A percentile compares a stretch with the other conserved stretches of the same genome.
Evolutionary conservation across 2,113 vertebrate species (phyloP).

Genomic region (Raja brachyura): DNA sequence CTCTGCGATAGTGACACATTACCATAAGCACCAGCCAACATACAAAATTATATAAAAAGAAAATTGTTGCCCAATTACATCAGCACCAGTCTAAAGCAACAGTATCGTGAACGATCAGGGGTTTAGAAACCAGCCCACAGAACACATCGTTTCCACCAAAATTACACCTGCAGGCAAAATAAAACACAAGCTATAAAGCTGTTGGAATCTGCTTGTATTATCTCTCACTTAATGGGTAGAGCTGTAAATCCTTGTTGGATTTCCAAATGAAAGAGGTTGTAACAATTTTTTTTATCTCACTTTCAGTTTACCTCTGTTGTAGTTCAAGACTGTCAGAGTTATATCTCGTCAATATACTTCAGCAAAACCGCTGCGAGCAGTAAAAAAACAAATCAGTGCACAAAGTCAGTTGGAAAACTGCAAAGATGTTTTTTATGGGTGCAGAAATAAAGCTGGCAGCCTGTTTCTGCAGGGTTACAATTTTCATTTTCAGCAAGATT

Average conservation of each 20-base stretch:
- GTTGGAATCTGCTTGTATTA: not conserved
- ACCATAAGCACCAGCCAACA: not conserved
- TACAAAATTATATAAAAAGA: not conserved
- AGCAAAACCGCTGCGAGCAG: not conserved
- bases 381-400: not conserved
- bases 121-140: not conserved
- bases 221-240: not conserved
- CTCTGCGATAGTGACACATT: not conserved
- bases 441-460: constrained; percentile 23
- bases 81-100: not conserved
- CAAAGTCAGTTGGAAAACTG: not conserved
- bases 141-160: not conserved
- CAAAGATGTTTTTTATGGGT: constrained; percentile 23
- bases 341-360: not conserved
- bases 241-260: constrained; percentile 11
- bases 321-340: constrained; percentile 28
- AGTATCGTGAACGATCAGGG: not conserved
- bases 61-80: not conserved
- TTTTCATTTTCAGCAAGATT: constrained; percentile 22
- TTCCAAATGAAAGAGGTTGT: constrained; percentile 15
- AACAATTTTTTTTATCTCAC: not conserved
- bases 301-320: not conserved
- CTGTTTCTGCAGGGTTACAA: constrained; percentile 9
- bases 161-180: not conserved
- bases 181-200: not conserved